Evolutionary conservation across 2,888 invertebrate species (phyloP), one percentile per base, ranked within the genome.

Genomic region (Eupithecia abbreviata): DNA sequence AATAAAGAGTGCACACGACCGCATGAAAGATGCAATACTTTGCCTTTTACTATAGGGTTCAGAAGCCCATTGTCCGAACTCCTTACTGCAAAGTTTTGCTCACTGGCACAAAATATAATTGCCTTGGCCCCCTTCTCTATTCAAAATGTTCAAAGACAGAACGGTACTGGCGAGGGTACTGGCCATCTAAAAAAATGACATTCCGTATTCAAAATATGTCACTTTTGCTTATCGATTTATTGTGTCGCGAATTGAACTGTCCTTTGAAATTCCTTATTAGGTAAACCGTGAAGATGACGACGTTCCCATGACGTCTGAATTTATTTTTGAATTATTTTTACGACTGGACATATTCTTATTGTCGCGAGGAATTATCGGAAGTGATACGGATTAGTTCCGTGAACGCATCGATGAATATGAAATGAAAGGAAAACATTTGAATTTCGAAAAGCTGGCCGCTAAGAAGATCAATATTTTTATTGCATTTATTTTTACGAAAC

Each of bases 151-250:
- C 73, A 82, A 80, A 84, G 77, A 83, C 79, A 82, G 84, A 82
- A 87, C 81, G 79, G 82, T 83, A 81, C 86, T 83, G 82, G 81
- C 84, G 81, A 69, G 69, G 69, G 82, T 51, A 73, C 62, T 55
- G 10, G 77, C 80, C 13, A 69, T 45, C 47, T 69, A 82, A 88
- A 86, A 81, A 88, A 88, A 91, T 91, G 91, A 90, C 92, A 85
- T 90, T 90, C 85, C 85, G 87, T 93, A 94, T 94, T 94, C 94
- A 94, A 95, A 95, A 94, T 92, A 92, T 91, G 94, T 94, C 93
- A 93, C 90, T 92, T 91, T 92, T 88, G 86, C 82, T 89, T 90
- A 90, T 90, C 92, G 92, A 93, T 90, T 90, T 92, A 90, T 91
- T 90, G 90, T 89, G 88, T 86, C 83, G 83, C 89, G 88, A 90